Evolutionary conservation across 1,140 invertebrate genomes (phyloP).

Genomic region (Mycetomoellerius zeteki): DNA sequence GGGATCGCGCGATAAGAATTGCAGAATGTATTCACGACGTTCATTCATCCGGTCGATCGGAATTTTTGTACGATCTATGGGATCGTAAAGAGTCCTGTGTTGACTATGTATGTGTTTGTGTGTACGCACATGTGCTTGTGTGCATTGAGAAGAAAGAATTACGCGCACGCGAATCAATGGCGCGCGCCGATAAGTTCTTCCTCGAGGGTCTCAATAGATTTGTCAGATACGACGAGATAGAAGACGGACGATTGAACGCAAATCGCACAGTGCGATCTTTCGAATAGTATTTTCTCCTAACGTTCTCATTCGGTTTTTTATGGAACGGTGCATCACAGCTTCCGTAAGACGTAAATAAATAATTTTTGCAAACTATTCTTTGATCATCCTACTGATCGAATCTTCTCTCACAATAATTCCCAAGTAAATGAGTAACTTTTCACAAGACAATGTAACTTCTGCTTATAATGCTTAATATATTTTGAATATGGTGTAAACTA

Average conservation of each 20-base stretch:
- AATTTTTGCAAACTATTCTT: neutral
- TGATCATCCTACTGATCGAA: neutral
- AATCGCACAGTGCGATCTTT: slow-evolving; percentile 21
- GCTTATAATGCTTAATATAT: neutral
- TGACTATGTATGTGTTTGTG: neutral
- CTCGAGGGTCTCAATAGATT: slow-evolving; percentile 52
- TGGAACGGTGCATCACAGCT: neutral
- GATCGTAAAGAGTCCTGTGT: slow-evolving; percentile 46
- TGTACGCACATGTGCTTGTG: neutral
- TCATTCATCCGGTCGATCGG: slow-evolving; percentile 48
- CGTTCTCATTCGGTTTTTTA: neutral
- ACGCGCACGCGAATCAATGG: slow-evolving; percentile 37
- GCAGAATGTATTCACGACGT: slow-evolving; percentile 61
- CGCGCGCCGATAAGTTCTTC: slow-evolving; percentile 50
- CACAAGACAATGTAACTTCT: too few species aligned
- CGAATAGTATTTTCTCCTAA: neutral
- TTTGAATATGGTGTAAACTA: neutral
- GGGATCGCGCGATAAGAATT: slow-evolving; percentile 60
- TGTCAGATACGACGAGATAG: slow-evolving; percentile 43
- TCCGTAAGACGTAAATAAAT: neutral
- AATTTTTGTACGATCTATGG: slow-evolving; percentile 61
- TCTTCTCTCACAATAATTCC: slow-evolving; percentile 5
- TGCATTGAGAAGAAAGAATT: slow-evolving; percentile 51
- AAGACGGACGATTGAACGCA: slow-evolving; percentile 11
- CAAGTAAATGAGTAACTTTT: neutral